A percentile compares a stretch with the other conserved stretches of the same genome.
Evolutionary conservation across 1,140 invertebrate genomes (phyloP).

Genomic region (Neoseiulus cucumeris): DNA sequence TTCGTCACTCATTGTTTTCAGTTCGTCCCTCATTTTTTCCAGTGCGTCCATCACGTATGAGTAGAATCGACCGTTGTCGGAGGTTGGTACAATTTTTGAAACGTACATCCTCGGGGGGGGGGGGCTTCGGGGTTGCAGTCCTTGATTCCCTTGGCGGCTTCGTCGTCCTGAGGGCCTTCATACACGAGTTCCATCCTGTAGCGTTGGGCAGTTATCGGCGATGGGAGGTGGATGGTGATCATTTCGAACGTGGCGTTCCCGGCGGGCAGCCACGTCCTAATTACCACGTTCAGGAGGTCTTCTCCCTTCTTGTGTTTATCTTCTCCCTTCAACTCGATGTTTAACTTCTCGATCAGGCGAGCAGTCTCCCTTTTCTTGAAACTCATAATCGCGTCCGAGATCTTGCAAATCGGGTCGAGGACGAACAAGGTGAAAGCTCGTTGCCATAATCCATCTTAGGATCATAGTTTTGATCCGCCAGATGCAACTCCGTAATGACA

Average conservation of each 20-base stretch:
- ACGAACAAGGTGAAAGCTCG: conserved; percentile 97
- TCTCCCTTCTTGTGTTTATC: conserved; percentile 92
- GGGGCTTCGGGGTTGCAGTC: conserved; percentile 86
- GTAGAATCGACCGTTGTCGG: conserved; percentile 98
- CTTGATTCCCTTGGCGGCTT: conserved; percentile 56
- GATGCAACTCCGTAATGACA: too few relatives aligned
- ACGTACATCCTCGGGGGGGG: conserved; percentile 99
- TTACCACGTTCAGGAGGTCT: conserved; percentile 74
- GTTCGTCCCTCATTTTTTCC: too few relatives aligned
- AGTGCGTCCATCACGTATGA: too few relatives aligned
- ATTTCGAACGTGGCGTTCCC: conserved; percentile 98
- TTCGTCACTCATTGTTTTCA: too few relatives aligned
- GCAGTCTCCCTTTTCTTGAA: conserved; percentile 88
- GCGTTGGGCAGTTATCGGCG: conserved; percentile 92
- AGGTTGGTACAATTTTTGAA: conserved; percentile 99
- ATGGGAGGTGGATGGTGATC: conserved; percentile 98
- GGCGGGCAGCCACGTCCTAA: conserved; percentile 97
- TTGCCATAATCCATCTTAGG: conserved; percentile 48
- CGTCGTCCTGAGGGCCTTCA: conserved; percentile 92
- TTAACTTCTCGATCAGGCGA: conserved; percentile 62
- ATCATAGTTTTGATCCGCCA: background rate
- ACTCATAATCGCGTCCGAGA: conserved; percentile 95
- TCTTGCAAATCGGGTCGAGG: conserved; percentile 94
- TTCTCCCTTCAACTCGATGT: conserved; percentile 74
- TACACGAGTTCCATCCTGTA: conserved; percentile 99